Evolutionary conservation across 2,888 invertebrate species (phyloP).

Genomic region (Andrena minutula): DNA sequence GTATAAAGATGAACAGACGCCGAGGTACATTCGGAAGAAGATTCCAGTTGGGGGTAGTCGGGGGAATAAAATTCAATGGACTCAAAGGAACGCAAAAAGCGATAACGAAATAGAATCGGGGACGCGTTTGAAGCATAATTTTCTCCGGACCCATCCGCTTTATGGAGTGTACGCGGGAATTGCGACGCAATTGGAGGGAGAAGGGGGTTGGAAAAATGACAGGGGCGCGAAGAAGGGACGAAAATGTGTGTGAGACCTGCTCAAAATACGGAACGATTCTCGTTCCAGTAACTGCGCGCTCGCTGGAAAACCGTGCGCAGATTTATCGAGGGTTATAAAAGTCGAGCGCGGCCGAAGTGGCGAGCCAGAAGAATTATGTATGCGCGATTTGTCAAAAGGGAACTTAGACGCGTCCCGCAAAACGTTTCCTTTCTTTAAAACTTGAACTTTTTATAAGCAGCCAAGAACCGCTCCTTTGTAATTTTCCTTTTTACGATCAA

Average conservation of each 20-base stretch:
- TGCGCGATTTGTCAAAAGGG: slow-evolving; percentile 57
- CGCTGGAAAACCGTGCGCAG: slow-evolving; percentile 35
- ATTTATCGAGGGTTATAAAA: slow-evolving; percentile 54
- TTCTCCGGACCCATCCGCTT: not conserved
- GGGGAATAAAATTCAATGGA: not conserved
- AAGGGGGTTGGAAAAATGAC: not conserved
- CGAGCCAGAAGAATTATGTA: slow-evolving; percentile 42
- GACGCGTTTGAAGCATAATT: slow-evolving; percentile 4
- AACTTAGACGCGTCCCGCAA: not conserved
- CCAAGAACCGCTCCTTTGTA: not conserved
- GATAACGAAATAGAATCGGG: slow-evolving; percentile 3
- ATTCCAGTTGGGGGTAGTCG: not conserved
- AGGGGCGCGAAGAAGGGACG: too few relatives aligned
- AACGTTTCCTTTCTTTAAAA: not conserved
- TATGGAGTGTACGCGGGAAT: slow-evolving; percentile 1
- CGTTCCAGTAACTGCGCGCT: slow-evolving; percentile 33
- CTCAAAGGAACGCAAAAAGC: not conserved
- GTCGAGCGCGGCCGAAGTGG: slow-evolving; percentile 2
- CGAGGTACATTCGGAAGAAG: not conserved
- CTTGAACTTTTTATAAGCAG: not conserved
- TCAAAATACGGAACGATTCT: slow-evolving; percentile 23
- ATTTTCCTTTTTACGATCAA: not conserved
- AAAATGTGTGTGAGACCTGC: slow-evolving; percentile 6
- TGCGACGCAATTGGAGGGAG: not conserved
- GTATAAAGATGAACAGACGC: not conserved